These are phyloP conservation scores for Blastomussa wellsi DNA, from an alignment of 92 coral and sea anemone genomes.

Conservation along the genomic window DNA sequence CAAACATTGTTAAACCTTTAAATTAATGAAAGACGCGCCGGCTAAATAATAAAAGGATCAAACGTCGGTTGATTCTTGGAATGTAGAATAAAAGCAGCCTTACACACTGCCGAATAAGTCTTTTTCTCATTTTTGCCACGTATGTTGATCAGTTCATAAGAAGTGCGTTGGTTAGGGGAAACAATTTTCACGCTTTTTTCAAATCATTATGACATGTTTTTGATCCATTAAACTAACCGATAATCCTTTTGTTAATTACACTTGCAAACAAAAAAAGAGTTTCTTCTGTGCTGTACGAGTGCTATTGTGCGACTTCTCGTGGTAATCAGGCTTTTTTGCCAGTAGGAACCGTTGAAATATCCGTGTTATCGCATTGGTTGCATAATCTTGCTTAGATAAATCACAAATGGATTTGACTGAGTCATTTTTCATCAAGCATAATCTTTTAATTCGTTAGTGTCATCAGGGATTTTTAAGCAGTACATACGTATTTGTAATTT, in stretches of 20 bases:
- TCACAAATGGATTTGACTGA: too few species aligned
- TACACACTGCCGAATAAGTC: not conserved
- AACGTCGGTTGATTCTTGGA: not conserved
- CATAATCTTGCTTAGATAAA: not conserved
- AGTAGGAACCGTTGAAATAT: not conserved
- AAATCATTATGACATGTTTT: not conserved
- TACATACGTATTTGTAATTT: not conserved
- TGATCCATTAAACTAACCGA: not conserved
- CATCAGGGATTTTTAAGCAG: not conserved
- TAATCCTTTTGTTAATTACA: not conserved
- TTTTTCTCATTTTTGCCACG: not conserved
- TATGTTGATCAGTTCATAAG: too few species aligned
- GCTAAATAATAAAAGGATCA: not conserved
- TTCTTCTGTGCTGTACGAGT: not conserved
- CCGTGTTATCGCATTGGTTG: too few species aligned
- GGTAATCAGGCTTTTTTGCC: not conserved
- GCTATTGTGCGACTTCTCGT: not conserved
- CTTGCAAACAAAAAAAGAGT: not conserved
- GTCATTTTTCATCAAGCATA: conserved; percentile 10
- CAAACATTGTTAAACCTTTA: conserved; percentile 16
- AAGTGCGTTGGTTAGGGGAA: not conserved
- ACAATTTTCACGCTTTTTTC: not conserved
- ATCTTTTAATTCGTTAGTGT: conserved; percentile 13
- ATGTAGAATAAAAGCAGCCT: not conserved
- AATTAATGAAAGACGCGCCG: conserved; percentile 18